phyloP scores from a whole-genome alignment of 2,113 vertebrate genomes.

The Lethenteron reissneri region DNA sequence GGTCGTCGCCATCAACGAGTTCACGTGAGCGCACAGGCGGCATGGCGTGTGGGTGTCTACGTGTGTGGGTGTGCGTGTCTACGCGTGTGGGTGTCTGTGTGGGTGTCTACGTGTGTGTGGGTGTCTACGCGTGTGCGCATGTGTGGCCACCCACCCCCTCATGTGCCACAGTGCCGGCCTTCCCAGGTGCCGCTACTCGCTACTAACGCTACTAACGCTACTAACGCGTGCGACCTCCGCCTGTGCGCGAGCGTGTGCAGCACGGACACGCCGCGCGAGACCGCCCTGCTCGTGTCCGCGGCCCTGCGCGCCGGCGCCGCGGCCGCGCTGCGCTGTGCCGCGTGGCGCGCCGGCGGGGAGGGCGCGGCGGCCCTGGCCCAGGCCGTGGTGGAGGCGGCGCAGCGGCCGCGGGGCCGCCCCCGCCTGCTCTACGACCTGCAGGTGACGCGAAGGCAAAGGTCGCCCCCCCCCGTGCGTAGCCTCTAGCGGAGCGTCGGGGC shows the following conservation, averaged over 20 bases:
- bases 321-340: slow-evolving; percentile 55
- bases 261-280: slow-evolving; percentile 54
- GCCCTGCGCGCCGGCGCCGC: slow-evolving; percentile 63
- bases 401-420: slow-evolving; percentile 23
- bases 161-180: background rate
- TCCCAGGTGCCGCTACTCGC: too few relatives aligned
- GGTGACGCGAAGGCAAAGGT: slow-evolving; percentile 25
- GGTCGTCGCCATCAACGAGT: slow-evolving; percentile 75
- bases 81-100: background rate
- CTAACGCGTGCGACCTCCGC: too few relatives aligned
- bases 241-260: slow-evolving; percentile 19
- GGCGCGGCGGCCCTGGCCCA: slow-evolving; percentile 47
- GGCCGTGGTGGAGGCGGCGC: slow-evolving; percentile 56
- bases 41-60: background rate
- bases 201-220: too few relatives aligned
- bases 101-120: background rate
- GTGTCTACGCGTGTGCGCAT: background rate
- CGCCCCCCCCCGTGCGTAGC: too few relatives aligned
- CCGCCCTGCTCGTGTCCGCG: slow-evolving; percentile 41
- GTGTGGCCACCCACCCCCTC: background rate
- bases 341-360: slow-evolving; percentile 83
- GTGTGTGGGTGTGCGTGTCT: background rate
- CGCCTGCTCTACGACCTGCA: slow-evolving; percentile 55
- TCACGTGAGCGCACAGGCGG: slow-evolving; percentile 40
- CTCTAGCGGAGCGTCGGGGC: too few relatives aligned